A percentile compares a stretch with the other conserved stretches of the same genome.
These are phyloP conservation scores for Macquaria ambigua DNA, from an alignment of 2,113 vertebrate genomes.

Conservation along the genomic window DNA sequence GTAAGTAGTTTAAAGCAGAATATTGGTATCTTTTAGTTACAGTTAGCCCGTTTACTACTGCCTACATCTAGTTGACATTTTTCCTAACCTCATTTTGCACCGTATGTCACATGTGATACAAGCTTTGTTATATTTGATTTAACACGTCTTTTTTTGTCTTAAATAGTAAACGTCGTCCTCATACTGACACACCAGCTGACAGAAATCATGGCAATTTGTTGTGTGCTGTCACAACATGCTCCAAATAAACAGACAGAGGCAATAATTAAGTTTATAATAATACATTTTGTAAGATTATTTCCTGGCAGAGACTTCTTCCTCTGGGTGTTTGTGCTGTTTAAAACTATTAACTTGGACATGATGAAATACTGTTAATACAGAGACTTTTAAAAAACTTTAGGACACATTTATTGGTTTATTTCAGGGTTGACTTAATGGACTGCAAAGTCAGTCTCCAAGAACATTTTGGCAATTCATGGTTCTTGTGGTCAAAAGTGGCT, in stretches of 20 bases:
- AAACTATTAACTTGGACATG: not conserved
- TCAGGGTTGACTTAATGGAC: not conserved
- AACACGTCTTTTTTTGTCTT: not conserved
- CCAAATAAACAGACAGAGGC: too few relatives aligned
- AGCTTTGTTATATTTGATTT: slow-evolving; percentile 1
- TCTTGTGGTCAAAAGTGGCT: too few relatives aligned
- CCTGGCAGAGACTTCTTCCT: not conserved
- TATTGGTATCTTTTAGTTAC: not conserved
- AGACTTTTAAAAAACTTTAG: not conserved
- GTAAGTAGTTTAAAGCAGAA: slow-evolving; percentile 21
- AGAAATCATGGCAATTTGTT: not conserved
- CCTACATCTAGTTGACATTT: slow-evolving; percentile 1
- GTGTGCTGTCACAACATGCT: too few relatives aligned
- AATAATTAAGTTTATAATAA: not conserved
- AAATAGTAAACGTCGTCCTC: not conserved
- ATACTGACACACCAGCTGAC: not conserved
- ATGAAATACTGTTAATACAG: not conserved
- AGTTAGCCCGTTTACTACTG: slow-evolving; percentile 2
- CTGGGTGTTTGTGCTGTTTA: not conserved
- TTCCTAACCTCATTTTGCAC: not conserved
- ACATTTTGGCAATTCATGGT: not conserved
- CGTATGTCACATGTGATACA: not conserved
- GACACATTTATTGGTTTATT: not conserved
- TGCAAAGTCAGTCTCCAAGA: too few relatives aligned
- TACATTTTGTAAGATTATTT: not conserved